Conservation (phyloP, 2,888 invertebrate genomes). For the Cantharis flavilabris region DNA sequence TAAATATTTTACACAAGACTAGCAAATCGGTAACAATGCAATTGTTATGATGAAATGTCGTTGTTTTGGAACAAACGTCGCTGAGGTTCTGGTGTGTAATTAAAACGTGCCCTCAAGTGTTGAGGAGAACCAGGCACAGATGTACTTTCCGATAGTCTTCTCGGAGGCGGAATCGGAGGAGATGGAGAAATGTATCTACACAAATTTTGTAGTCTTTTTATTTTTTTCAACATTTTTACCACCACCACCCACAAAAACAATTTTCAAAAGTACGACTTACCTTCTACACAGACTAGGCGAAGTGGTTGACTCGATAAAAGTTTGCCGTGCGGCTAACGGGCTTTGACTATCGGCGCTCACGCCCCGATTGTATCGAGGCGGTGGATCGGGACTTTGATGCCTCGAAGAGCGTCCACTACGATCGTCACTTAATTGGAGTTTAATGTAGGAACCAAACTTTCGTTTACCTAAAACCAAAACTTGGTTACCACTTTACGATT, state of each 20-base stretch:
- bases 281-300: constrained; percentile 63
- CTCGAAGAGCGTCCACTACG: constrained; percentile 53
- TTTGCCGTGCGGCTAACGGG: constrained; percentile 64
- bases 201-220: constrained; percentile 10
- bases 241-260: background rate
- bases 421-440: constrained; percentile 71
- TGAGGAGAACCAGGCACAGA: constrained; percentile 74
- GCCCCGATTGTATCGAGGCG: constrained; percentile 57
- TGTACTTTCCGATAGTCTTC: constrained; percentile 68
- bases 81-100: constrained; percentile 64
- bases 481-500: constrained; percentile 5
- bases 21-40: constrained; percentile 13
- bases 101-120: constrained; percentile 66
- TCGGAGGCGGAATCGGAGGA: constrained; percentile 65
- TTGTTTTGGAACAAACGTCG: constrained; percentile 58
- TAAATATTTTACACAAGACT: constrained; percentile 20
- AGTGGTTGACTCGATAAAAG: constrained; percentile 60
- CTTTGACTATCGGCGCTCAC: constrained; percentile 50
- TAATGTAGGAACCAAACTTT: constrained; percentile 82
- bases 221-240: background rate
- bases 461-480: constrained; percentile 61
- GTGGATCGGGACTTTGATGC: constrained; percentile 66
- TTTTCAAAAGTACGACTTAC: constrained; percentile 45
- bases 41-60: constrained; percentile 49
- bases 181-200: constrained; percentile 64